Base-by-base conservation (phyloP, 64 coral and sea anemone genomes). In the Exaiptasia diaphana region DNA sequence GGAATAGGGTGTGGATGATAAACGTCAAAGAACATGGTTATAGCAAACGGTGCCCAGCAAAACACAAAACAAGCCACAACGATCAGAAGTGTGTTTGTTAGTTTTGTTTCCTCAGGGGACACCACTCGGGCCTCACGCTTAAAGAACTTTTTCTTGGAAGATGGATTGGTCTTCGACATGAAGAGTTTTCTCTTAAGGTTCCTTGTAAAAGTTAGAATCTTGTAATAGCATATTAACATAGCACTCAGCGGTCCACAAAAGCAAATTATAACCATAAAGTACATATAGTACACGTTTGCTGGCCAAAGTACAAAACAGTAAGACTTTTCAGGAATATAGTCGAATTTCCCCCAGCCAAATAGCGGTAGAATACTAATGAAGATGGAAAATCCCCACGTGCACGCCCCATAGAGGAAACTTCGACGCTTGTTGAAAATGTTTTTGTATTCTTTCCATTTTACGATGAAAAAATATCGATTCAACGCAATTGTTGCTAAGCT, bases 251-350 rank as follows among this genome's bases (percentile, higher is more conserved):
- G 91, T 25, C 85, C 85, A 27, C 78, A 83, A 54, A 94, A 89
- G 48, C 91, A 94, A 5, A 89, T 50, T 2, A 20, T 69, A 2
- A 94, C 65, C 85, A 89, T 94, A 41, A 94, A 89, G 28, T 89
- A 88, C 86, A 89, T 85, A 26, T 79, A 94, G 29, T 71, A 78
- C 3, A 84, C 65, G 58, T 83, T 41, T 3, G 85, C 84, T 11
- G 72, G 73, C 91, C 91, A 94, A 18, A 29, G 50, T 1, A 89
- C 91, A 11, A 94, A 94, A 54, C 91, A 94, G n/a, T 79, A 94
- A 0, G 78, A 83, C 71, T 89, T 77, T 6, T 65, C 80, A 27
- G 71, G 60, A 25, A 88, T 85, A 26, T 63, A 94, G 1, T 55
- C 39, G 44, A 40, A 73, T 20, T 77, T 50, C 14, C 42, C 50